Evolutionary conservation across 2,113 vertebrate species (phyloP), one percentile per base, ranked within the genome.

Genomic region (Nannospalax galili): DNA sequence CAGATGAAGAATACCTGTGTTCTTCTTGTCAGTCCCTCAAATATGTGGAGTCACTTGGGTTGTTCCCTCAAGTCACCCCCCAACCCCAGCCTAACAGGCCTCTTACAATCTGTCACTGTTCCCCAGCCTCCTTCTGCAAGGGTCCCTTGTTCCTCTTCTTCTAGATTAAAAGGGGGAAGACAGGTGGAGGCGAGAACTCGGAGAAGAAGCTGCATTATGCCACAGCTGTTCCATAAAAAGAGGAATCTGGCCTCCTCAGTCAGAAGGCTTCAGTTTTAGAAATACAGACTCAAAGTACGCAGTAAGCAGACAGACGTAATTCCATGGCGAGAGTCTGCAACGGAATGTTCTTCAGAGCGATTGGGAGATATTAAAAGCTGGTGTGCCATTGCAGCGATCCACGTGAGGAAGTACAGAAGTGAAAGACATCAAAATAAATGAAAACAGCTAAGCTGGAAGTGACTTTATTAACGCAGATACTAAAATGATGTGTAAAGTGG

Each of bases 401-500:
- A 81, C 72, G 88, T 32, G 32, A 73, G 12, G 58, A 95, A 74
- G 19, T 77, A 75, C 45, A 90, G 48, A 67, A 42, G 52, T 79
- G 52, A 95, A 58, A 80, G 62, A 81, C 73, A 90, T n/a, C 80
- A 93, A 73, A 94, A 84, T 86, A 89, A 88, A 77, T 56, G 62
- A 65, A 93, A 92, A 91, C 17, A 58, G 19, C 60, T 85, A 88
- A 85, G 52, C 28, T 80, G 35, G 65, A 96, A 95, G 70, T 35
- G 91, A 30, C 67, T 15, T 37, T 87, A 86, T 85, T 73, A 87
- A 75, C 60, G 16, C 9, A 84, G 17, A 88, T 58, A 89, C 42
- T 35, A 56, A 81, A 67, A 52, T 28, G 26, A 79, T 62, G 86
- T 60, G 11, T 93, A 78, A 93, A 86, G 69, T 65, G 32, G 67